Conservation (phyloP, 2,113 vertebrate species). For the Eptesicus fuscus region DNA sequence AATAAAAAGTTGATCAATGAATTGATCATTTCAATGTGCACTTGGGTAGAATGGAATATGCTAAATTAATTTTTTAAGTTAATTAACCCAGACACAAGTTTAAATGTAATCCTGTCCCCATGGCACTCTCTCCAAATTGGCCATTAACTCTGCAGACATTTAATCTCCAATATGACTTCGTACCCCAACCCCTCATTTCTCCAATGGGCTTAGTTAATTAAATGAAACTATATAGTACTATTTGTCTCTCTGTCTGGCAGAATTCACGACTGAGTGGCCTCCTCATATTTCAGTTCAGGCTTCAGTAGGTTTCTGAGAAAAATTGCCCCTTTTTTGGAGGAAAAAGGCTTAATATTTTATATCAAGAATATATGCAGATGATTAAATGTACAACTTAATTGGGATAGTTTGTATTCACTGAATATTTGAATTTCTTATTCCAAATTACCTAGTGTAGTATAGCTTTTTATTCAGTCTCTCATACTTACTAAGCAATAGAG, state of each 20-base stretch:
- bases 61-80: slow-evolving; percentile 44
- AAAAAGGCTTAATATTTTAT: slow-evolving; percentile 43
- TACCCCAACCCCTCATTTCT: not conserved
- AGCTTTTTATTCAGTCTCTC: slow-evolving; percentile 32
- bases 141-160: slow-evolving; percentile 46
- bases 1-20: slow-evolving; percentile 19
- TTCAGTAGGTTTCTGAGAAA: slow-evolving; percentile 30
- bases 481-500: not conserved
- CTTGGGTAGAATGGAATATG: not conserved
- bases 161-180: slow-evolving; percentile 51
- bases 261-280: slow-evolving; percentile 44
- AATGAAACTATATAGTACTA: slow-evolving; percentile 30
- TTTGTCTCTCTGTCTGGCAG: slow-evolving; percentile 40
- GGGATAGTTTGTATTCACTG: slow-evolving; percentile 39
- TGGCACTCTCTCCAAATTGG: slow-evolving; percentile 29
- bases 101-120: slow-evolving; percentile 35
- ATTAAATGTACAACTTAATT: slow-evolving; percentile 59
- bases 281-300: slow-evolving; percentile 52
- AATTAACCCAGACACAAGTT: slow-evolving; percentile 21
- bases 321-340: not conserved
- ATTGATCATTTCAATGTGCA: not conserved
- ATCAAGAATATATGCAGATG: slow-evolving; percentile 25
- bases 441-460: not conserved
- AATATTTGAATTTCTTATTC: slow-evolving; percentile 55
- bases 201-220: slow-evolving; percentile 47